Conservation (phyloP, 2,888 invertebrate species). For the Thecocarcelia acutangulata region DNA sequence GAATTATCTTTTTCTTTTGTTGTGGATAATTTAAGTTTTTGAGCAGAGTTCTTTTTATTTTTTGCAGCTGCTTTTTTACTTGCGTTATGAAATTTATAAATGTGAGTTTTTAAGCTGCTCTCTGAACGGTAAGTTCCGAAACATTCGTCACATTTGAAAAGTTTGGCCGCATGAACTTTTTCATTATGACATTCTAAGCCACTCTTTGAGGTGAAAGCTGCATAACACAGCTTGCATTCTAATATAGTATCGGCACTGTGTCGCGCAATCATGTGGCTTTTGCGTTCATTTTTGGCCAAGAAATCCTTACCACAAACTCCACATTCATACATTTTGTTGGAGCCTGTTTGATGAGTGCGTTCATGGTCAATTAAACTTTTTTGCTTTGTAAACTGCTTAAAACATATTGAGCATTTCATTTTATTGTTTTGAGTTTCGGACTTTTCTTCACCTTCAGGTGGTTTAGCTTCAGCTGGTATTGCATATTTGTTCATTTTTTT, state of each 20-base stretch:
- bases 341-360: slow-evolving; percentile 75
- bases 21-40: slow-evolving; percentile 1
- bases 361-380: slow-evolving; percentile 77
- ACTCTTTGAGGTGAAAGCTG: slow-evolving; percentile 77
- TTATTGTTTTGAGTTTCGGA: slow-evolving; percentile 1
- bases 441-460: not conserved
- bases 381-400: slow-evolving; percentile 78
- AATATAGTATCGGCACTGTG: slow-evolving; percentile 78
- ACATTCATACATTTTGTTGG: slow-evolving; percentile 75
- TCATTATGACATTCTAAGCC: slow-evolving; percentile 76
- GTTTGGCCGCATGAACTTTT: slow-evolving; percentile 72
- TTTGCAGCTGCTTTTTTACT: not conserved
- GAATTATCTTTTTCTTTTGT: slow-evolving; percentile 28
- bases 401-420: slow-evolving; percentile 74
- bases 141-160: slow-evolving; percentile 73
- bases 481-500: not conserved
- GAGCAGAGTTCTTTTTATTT: slow-evolving; percentile 1
- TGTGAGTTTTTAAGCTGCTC: slow-evolving; percentile 75
- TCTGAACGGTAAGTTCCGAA: slow-evolving; percentile 78
- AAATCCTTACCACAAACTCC: slow-evolving; percentile 78
- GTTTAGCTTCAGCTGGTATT: slow-evolving; percentile 1
- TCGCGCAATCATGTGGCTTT: slow-evolving; percentile 75
- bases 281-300: slow-evolving; percentile 77
- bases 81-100: slow-evolving; percentile 74
- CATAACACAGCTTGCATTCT: slow-evolving; percentile 75